Conservation (phyloP, 2,888 invertebrate species). For the Rhingia campestris region DNA sequence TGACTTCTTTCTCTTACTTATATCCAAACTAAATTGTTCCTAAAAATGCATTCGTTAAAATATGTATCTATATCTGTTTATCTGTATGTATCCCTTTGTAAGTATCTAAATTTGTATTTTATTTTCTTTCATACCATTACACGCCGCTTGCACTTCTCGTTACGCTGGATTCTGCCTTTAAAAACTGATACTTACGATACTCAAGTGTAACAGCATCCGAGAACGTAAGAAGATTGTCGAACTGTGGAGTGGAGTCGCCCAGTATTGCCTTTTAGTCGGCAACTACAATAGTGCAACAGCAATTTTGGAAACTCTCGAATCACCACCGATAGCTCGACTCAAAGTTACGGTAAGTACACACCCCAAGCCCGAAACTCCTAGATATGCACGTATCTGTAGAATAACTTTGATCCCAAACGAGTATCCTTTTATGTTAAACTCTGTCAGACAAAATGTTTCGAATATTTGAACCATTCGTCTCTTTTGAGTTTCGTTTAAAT, state of each 20-base stretch:
- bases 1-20: conserved; percentile 19
- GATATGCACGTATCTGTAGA: not conserved
- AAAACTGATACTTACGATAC: conserved; percentile 37
- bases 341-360: conserved; percentile 81
- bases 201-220: conserved; percentile 81
- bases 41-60: conserved; percentile 29
- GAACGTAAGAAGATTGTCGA: conserved; percentile 82
- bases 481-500: conserved; percentile 56
- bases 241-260: conserved; percentile 82
- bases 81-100: not conserved
- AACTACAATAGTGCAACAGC: conserved; percentile 83
- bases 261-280: conserved; percentile 82
- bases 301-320: conserved; percentile 82
- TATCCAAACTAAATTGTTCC: conserved; percentile 10
- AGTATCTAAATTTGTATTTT: conserved; percentile 5
- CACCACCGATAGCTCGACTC: conserved; percentile 82
- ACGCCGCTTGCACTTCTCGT: conserved; percentile 34
- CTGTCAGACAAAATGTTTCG: conserved; percentile 49
- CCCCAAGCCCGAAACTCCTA: not conserved
- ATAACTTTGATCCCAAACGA: conserved; percentile 35
- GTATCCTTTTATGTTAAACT: conserved; percentile 32
- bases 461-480: conserved; percentile 62
- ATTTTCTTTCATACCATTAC: conserved; percentile 56
- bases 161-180: conserved; percentile 26
- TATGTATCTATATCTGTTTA: not conserved